These are phyloP conservation scores for Zele albiditarsus DNA, from an alignment of 2,888 invertebrate species.

Conservation along the genomic window DNA sequence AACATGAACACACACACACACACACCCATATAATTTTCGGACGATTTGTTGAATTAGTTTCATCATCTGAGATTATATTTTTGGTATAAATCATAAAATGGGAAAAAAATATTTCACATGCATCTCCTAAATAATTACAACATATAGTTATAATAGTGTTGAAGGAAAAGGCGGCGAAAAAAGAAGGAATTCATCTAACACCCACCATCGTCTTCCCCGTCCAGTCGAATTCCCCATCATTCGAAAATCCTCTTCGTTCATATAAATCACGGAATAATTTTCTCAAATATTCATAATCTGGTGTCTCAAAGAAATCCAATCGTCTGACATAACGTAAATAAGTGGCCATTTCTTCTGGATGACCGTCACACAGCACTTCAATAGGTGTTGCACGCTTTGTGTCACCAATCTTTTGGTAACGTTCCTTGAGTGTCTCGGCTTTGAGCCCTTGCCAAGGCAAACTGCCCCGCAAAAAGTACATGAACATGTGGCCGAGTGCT, in stretches of 20 bases:
- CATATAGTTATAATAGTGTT: constrained; percentile 39
- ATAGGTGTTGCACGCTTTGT: constrained; percentile 99
- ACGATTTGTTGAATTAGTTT: neutral
- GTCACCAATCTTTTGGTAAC: constrained; percentile 99
- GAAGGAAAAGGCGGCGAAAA: neutral
- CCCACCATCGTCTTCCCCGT: constrained; percentile 86
- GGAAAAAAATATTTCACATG: constrained; percentile 22
- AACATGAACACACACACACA: neutral
- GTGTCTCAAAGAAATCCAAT: constrained; percentile 99
- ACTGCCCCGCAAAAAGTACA: constrained; percentile 99
- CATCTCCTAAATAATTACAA: constrained; percentile 34
- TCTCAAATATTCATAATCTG: constrained; percentile 98
- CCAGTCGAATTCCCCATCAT: constrained; percentile 97
- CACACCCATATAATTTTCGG: constrained; percentile 18
- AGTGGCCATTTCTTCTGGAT: constrained; percentile 97
- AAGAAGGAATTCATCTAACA: constrained; percentile 51
- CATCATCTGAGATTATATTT: neutral
- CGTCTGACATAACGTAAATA: constrained; percentile 97
- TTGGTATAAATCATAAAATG: constrained; percentile 40
- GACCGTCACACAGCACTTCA: constrained; percentile 90
- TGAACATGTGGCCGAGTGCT: constrained; percentile 99
- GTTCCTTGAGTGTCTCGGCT: constrained; percentile 98
- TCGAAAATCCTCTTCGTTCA: constrained; percentile 88
- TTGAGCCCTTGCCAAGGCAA: constrained; percentile 99
- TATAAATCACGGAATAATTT: constrained; percentile 95